phyloP scores from a whole-genome alignment of 2,113 vertebrate species.

The Aepyceros melampus region DNA sequence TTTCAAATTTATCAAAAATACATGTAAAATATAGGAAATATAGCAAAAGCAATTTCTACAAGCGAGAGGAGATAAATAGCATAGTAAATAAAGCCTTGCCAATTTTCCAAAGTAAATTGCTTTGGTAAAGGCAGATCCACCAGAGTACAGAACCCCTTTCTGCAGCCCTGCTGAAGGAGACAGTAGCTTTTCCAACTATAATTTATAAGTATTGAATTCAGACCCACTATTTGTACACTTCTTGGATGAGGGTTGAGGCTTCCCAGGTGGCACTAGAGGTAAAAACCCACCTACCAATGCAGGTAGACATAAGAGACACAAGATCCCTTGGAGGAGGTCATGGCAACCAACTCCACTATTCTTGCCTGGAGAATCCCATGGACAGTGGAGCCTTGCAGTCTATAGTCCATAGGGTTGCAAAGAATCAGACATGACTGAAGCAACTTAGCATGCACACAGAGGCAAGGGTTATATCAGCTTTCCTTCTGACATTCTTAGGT shows the following conservation, averaged over 20 bases:
- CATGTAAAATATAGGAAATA: slow-evolving; percentile 23
- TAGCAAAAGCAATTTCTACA: slow-evolving; percentile 3
- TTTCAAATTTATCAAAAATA: slow-evolving; percentile 31
- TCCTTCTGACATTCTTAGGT: neutral
- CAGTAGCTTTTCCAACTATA: neutral
- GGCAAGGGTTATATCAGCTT: neutral
- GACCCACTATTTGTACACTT: neutral
- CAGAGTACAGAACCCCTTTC: neutral
- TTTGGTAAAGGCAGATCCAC: neutral
- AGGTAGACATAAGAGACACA: neutral
- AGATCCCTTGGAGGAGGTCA: neutral
- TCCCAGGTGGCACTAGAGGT: neutral
- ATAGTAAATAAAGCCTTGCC: slow-evolving; percentile 6
- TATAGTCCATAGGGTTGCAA: neutral
- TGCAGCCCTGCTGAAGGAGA: neutral
- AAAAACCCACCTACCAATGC: neutral
- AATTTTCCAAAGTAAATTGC: neutral
- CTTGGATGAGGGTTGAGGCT: neutral
- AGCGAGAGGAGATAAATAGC: neutral
- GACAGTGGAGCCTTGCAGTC: neutral
- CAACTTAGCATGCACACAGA: neutral
- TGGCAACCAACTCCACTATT: neutral
- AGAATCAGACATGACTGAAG: neutral
- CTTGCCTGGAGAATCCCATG: neutral
- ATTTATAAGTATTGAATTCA: slow-evolving; percentile 20